Evolutionary conservation across 1,140 invertebrate genomes (phyloP), one percentile per base, ranked within the genome.

Genomic region (Popillia japonica): DNA sequence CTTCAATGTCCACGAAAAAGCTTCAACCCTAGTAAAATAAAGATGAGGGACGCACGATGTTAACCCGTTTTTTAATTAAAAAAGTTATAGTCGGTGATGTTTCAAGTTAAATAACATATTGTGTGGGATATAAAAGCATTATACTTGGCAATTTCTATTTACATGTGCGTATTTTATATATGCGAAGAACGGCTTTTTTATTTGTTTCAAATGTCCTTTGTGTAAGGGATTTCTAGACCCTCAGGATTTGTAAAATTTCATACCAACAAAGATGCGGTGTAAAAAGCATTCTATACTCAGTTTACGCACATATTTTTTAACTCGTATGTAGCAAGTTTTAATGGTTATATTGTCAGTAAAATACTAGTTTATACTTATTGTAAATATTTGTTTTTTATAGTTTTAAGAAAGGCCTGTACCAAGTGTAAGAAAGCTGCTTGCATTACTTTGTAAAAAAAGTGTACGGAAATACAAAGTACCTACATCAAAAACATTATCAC

Each of bases 41-140:
- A 27, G 61, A 68, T 68, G 61, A 68, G 22, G 22, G 61, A 27
- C 4, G 22, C 22, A 9, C 9, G 27, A 14, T 27, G 7, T 68
- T 68, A 68, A 22, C 22, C 27, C 3, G 17, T 22, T 68, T 68
- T 68, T 68, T 68, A 68, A 68, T 68, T 68, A 68, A 68, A 68
- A 68, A 68, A 68, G 61, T 68, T 68, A 34, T 68, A 34, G 61
- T 6, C 61, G 61, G 9, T 10, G 61, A 27, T 34, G 61, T 68
- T 68, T 68, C 61, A 68, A 68, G 61, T 68, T 27, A 68, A 68
- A 68, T 68, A 68, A 68, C 61, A 27, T 68, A 68, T 68, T 68
- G 61, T 27, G 61, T 3, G 11, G 11, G 22, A 20, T 34, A 34
- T 61, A 61, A 61, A 61, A 20, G 59, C 17, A 61, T 61, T 61